Evolutionary conservation across 1,140 invertebrate species (phyloP).

Genomic region (Halotydeus destructor): DNA sequence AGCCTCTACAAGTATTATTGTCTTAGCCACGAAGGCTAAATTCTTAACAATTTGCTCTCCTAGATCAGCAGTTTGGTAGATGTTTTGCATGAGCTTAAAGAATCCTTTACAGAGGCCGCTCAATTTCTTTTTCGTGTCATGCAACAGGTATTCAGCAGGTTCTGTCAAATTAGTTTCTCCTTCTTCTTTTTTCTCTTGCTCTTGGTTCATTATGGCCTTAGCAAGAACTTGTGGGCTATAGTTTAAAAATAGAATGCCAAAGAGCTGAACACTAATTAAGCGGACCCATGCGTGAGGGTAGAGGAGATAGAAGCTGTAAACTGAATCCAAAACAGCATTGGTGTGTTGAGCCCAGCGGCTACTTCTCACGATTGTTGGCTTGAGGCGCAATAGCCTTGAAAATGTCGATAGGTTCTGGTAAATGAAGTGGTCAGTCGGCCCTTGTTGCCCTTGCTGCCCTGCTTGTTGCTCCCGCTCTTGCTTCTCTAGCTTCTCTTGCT

Average conservation of each 20-base stretch:
- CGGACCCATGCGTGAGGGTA: conserved; percentile 51
- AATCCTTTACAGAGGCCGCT: conserved; percentile 4
- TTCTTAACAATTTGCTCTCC: conserved; percentile 37
- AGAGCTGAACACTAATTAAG: conserved; percentile 43
- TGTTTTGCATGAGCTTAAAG: conserved; percentile 6
- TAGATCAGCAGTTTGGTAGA: conserved; percentile 1
- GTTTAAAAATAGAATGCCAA: conserved; percentile 48
- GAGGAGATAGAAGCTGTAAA: conserved; percentile 22
- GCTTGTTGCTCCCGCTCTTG: neutral
- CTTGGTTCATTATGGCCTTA: neutral
- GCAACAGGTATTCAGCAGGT: conserved; percentile 1
- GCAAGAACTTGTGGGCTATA: conserved; percentile 8
- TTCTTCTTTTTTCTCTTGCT: neutral
- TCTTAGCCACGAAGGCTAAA: conserved; percentile 40
- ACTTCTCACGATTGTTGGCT: neutral
- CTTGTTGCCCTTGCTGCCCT: neutral
- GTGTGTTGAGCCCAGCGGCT: neutral
- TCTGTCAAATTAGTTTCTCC: neutral
- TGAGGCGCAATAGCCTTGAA: neutral
- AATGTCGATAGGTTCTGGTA: neutral
- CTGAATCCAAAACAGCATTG: neutral
- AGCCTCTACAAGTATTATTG: conserved; percentile 34
- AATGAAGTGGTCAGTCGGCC: neutral
- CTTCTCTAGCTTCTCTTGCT: neutral
- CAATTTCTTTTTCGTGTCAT: conserved; percentile 3